Evolutionary conservation across 2,797 vertebrate species (phyloP).

Genomic region (Benthosema pterotum): DNA sequence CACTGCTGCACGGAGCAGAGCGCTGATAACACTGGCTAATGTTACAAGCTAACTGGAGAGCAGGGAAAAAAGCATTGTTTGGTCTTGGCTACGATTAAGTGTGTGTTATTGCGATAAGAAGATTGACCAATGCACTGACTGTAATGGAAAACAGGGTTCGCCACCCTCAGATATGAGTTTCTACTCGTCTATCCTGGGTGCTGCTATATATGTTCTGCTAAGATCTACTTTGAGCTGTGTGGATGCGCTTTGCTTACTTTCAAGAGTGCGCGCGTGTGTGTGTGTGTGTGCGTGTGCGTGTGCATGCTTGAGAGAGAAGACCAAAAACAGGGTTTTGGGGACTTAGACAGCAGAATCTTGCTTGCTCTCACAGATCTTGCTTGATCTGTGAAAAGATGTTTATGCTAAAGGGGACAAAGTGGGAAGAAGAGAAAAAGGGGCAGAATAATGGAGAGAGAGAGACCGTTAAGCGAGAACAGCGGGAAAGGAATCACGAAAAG

Average conservation of each 20-base stretch:
- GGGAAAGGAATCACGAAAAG: background rate
- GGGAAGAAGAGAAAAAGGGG: background rate
- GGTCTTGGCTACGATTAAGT: conserved; percentile 29
- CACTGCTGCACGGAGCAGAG: no score
- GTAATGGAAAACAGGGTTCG: conserved; percentile 19
- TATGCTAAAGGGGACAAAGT: background rate
- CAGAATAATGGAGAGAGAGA: background rate
- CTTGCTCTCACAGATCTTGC: conserved; percentile 17
- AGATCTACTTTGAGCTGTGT: conserved; percentile 8
- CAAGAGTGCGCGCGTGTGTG: background rate
- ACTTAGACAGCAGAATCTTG: conserved; percentile 4
- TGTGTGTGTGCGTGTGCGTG: background rate
- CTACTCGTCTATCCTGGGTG: background rate
- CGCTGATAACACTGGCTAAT: no score
- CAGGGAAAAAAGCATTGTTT: no score
- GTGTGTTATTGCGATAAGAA: conserved; percentile 48
- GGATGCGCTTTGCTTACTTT: no score
- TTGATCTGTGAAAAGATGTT: background rate
- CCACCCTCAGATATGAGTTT: conserved; percentile 8
- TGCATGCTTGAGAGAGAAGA: background rate
- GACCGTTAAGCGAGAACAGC: conserved; percentile 10
- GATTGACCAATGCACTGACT: conserved; percentile 33
- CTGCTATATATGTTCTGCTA: background rate
- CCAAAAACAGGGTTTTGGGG: conserved; percentile 7
- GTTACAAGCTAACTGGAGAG: no score